These are phyloP conservation scores for Proctacanthus coquilletti DNA, from an alignment of 1,140 invertebrate species.

Conservation along the genomic window DNA sequence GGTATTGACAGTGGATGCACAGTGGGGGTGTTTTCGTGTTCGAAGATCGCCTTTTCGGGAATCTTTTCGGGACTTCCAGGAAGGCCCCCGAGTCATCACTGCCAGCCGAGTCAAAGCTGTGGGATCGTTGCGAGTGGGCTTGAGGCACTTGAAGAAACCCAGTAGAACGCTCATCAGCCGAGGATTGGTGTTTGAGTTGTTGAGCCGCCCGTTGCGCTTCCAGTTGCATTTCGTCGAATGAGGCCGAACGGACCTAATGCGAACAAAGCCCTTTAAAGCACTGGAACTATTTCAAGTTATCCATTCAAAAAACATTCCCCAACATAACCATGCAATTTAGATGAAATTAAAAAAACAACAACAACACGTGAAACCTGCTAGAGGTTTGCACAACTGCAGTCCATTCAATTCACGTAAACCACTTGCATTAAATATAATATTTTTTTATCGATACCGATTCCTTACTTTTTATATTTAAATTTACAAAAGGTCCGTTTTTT, in stretches of 20 bases:
- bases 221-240: conserved; percentile 75
- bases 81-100: conserved; percentile 44
- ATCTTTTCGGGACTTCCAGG: conserved; percentile 47
- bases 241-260: conserved; percentile 50
- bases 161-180: conserved; percentile 28
- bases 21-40: conserved; percentile 42
- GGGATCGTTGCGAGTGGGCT: conserved; percentile 44
- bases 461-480: too few relatives aligned
- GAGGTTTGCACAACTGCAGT: too few relatives aligned
- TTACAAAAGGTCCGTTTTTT: too few relatives aligned
- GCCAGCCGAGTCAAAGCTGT: conserved; percentile 60
- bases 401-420: too few relatives aligned
- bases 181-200: conserved; percentile 30
- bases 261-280: neutral
- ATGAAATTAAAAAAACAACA: too few relatives aligned
- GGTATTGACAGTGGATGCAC: conserved; percentile 46
- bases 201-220: conserved; percentile 44
- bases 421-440: too few relatives aligned
- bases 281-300: conserved; percentile 1
- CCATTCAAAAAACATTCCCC: neutral
- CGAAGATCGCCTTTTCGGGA: conserved; percentile 40
- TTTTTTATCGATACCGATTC: too few relatives aligned
- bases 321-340: too few relatives aligned
- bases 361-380: too few relatives aligned
- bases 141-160: conserved; percentile 47